phyloP scores from a whole-genome alignment of 2,888 invertebrate genomes.

The Phymatocera aterrima region DNA sequence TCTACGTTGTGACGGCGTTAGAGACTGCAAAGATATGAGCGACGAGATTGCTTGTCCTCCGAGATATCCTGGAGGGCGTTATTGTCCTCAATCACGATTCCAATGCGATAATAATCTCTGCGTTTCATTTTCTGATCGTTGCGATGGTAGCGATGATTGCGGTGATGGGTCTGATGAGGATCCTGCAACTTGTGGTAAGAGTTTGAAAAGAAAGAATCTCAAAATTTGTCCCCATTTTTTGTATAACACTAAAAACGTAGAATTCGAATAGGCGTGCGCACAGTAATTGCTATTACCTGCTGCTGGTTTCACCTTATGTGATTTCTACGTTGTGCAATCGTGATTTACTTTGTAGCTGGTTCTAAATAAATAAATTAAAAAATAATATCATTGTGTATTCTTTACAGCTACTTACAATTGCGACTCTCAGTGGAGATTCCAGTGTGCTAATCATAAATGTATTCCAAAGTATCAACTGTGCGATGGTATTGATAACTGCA shows the following conservation, averaged over 20 bases:
- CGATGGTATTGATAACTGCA: slow-evolving; percentile 94
- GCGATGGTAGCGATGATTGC: slow-evolving; percentile 96
- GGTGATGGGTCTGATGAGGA: slow-evolving; percentile 94
- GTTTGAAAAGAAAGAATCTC: slow-evolving; percentile 24
- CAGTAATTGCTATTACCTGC: too few species aligned
- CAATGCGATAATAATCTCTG: slow-evolving; percentile 95
- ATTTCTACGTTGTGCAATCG: too few species aligned
- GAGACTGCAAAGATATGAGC: slow-evolving; percentile 92
- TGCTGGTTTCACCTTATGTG: too few species aligned
- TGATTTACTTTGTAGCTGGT: not conserved
- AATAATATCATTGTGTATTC: not conserved
- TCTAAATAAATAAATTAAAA: not conserved
- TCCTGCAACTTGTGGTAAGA: slow-evolving; percentile 82
- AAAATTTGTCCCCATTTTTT: too few species aligned
- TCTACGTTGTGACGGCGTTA: slow-evolving; percentile 92
- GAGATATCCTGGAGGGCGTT: slow-evolving; percentile 90
- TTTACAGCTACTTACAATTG: slow-evolving; percentile 86
- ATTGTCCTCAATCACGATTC: slow-evolving; percentile 93
- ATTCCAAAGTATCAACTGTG: slow-evolving; percentile 91
- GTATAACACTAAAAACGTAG: too few species aligned
- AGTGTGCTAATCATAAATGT: slow-evolving; percentile 92
- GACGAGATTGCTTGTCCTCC: slow-evolving; percentile 94
- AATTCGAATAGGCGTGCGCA: too few species aligned
- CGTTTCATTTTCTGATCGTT: slow-evolving; percentile 91
- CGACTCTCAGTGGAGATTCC: slow-evolving; percentile 89